Evolutionary conservation across 2,113 vertebrate species (phyloP), one percentile per base, ranked within the genome.

Genomic region (Macrotus californicus): DNA sequence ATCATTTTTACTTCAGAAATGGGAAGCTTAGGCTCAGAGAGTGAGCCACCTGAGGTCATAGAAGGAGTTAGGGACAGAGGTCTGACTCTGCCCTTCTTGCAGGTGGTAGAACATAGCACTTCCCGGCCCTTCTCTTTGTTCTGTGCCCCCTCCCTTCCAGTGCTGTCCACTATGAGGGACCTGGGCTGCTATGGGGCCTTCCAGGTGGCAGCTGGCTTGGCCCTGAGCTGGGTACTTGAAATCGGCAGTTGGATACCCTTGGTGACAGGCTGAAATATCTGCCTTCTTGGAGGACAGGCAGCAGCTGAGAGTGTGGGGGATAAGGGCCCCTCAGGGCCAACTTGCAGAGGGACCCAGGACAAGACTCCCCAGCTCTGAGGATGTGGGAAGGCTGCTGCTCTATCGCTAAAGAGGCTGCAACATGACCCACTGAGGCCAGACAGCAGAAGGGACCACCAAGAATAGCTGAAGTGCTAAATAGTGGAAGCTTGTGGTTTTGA

Each of bases 131-230:
- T 21, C 64, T 52, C 54, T 83, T 46, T 48, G 36, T 22, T 50
- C 59, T 77, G n/a, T 75, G 48, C 0, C 13, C 26, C 4, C 31
- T 43, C 46, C 7, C 76, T 67, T 70, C 56, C 87, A 99, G 98
- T 98, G 77, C 97, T 98, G 7, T 98, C 98, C 96, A 98, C 98
- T 82, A 98, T 99, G 98, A 96, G 98, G 95, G 98, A 98, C 77
- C 95, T 98, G 94, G 91, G 91, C 89, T 98, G 97, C 97, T 92
- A 97, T 15, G 96, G 70, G 26, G 93, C 97, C 9, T 97, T 99
- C 96, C 98, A 98, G 86, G 97, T 94, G 3, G 98, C 97, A 0
- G 98, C 98, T 3, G 98, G 98, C 18, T 85, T 96, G 46, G 96
- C 80, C 19, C 97, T 98, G 94, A 97, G 98, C 86, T 67, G 94